Conservation (phyloP, 2,888 invertebrate genomes). For the Drosophila aldrichi region DNA sequence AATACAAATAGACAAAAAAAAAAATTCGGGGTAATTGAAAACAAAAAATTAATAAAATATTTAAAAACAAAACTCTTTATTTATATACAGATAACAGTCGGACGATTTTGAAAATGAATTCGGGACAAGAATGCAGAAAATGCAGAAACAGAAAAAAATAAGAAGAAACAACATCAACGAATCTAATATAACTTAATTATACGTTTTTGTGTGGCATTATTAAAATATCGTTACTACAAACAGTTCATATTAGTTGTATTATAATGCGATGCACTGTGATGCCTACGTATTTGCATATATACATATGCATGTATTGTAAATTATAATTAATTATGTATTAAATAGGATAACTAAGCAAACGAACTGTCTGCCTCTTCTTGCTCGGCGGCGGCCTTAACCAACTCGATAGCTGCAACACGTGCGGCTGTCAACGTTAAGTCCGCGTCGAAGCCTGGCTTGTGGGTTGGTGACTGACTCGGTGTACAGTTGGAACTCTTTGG, state of each 20-base stretch:
- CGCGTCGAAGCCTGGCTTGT: conserved; percentile 79
- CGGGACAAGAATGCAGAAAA: conserved; percentile 10
- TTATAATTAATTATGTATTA: conserved; percentile 10
- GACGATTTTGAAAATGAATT: conserved; percentile 24
- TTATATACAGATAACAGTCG: conserved; percentile 40
- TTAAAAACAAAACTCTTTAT: conserved; percentile 41
- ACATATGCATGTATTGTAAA: conserved; percentile 25
- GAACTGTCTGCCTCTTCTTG: conserved; percentile 49
- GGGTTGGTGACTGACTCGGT: conserved; percentile 85
- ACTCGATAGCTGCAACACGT: conserved; percentile 66
- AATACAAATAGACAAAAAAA: conserved; percentile 4
- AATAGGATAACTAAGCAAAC: conserved; percentile 43
- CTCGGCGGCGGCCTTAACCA: conserved; percentile 57
- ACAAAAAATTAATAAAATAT: background rate
- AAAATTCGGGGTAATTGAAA: background rate
- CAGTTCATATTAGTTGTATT: conserved; percentile 30
- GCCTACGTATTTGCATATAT: conserved; percentile 20
- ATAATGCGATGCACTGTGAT: conserved; percentile 7
- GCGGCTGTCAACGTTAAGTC: conserved; percentile 68
- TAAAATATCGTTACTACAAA: conserved; percentile 45
- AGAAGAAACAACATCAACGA: conserved; percentile 17
- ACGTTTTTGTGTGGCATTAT: conserved; percentile 36
- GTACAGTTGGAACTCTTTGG: conserved; percentile 85
- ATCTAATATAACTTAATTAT: conserved; percentile 28
- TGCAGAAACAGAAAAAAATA: background rate